A percentile compares a stretch with the other conserved stretches of the same genome.
Conservation (phyloP, 2,113 vertebrate genomes). For the Dinomys branickii region DNA sequence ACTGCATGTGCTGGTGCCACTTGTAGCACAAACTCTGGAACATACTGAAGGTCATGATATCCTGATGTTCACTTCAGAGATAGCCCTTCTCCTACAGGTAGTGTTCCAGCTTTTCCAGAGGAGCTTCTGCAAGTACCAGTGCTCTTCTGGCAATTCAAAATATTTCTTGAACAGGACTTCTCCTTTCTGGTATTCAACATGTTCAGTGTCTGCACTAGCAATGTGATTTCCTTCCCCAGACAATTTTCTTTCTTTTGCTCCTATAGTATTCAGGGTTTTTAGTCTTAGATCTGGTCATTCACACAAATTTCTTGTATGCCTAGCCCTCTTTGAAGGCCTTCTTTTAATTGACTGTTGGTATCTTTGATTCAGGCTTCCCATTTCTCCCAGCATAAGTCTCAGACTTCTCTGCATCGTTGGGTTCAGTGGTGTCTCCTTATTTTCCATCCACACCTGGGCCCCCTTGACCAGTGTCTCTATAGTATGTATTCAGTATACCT, state of each 20-base stretch:
- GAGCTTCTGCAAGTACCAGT: constrained; percentile 92
- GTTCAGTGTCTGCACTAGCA: constrained; percentile 96
- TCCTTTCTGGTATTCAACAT: constrained; percentile 95
- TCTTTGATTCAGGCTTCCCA: constrained; percentile 86
- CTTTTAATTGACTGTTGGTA: constrained; percentile 89
- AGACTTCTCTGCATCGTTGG: constrained; percentile 82
- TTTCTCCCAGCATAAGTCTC: constrained; percentile 83
- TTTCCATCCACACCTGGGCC: constrained; percentile 80
- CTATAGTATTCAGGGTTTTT: constrained; percentile 91
- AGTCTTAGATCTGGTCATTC: constrained; percentile 84
- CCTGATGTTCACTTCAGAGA: constrained; percentile 93
- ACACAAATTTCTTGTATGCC: constrained; percentile 81
- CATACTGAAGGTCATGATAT: constrained; percentile 94
- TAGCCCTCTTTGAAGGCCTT: constrained; percentile 80
- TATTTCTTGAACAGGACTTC: constrained; percentile 96
- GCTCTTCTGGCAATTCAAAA: constrained; percentile 95
- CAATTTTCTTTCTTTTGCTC: constrained; percentile 96
- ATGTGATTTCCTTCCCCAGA: constrained; percentile 95
- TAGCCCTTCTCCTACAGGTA: constrained; percentile 96
- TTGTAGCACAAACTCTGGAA: constrained; percentile 96
- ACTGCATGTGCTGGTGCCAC: constrained; percentile 94
- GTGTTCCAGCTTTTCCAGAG: constrained; percentile 96
- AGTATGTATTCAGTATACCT: constrained; percentile 95
- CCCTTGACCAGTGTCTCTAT: constrained; percentile 87
- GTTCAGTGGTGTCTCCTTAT: constrained; percentile 82